Evolutionary conservation across 2,888 invertebrate species (phyloP), one percentile per base, ranked within the genome.

Genomic region (Drosophila birchii): DNA sequence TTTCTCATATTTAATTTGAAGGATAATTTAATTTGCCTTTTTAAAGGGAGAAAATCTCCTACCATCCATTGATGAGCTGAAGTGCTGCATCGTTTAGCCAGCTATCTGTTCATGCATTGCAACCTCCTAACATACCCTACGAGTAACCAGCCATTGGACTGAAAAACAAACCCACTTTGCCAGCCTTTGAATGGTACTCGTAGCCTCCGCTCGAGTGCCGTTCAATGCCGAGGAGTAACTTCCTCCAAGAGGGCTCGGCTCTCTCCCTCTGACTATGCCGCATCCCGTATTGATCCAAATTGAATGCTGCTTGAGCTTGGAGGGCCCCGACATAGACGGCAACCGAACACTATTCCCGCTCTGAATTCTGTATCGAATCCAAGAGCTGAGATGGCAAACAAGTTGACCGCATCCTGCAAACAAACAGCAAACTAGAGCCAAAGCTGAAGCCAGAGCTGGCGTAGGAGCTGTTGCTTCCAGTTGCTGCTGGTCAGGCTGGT

Each of bases 341-440:
- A 41, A 18, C 43, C 36, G 38, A 47, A 12, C 51, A 11, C n/a
- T 55, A 41, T 23, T 49, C 69, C 63, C 29, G 67, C 36, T 32
- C 67, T 41, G 4, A 47, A 47, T 55, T 23, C 68, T 41, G 45
- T 20, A 55, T 29, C 55, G 44, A n/a, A 18, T 14, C 67, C 36
- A 16, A 34, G 61, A 36, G 43, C 59, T 47, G 49, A 43, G 55
- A 41, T 74, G 26, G 86, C 84, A 84, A 87, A 87, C 78, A 87
- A 75, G 63, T 67, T 80, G 86, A 84, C 83, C 88, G 77, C 86
- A 87, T 85, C 72, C 80, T 55, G 80, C 87, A 84, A 83, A 86
- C 87, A 83, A 76, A 73, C 71, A 78, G 73, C 67, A 58, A 67
- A 44, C 60, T 61, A 44, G n/a, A 34, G 34, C 34, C 34, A 0